Evolutionary conservation across 2,888 invertebrate species (phyloP), one percentile per base, ranked within the genome.

Genomic region (Julus scandinavius): DNA sequence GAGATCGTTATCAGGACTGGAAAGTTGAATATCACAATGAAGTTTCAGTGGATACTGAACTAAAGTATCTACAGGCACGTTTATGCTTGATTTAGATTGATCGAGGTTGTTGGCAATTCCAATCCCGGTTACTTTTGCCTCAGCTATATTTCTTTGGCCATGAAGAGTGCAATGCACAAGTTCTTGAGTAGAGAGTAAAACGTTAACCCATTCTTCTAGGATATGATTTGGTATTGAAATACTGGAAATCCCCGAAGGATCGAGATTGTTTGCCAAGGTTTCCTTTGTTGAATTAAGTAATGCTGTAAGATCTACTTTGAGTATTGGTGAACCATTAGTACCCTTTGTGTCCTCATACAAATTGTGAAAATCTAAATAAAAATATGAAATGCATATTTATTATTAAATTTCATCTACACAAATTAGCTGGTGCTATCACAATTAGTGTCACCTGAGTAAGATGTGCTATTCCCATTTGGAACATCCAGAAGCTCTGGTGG

Each of bases 401-500:
- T 40, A 38, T 80, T 40, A 40, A 29, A 80, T 80, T n/a, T n/a
- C 6, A 40, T 15, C 2, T 80, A 9, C 13, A 29, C 29, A 80
- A 80, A 80, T 80, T 4, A 5, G 38, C 3, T 15, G 4, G 11
- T 54, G 13, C 80, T 38, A 15, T 15, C 80, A 80, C 13, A 15
- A 13, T 38, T 29, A 11, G 11, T 80, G 29, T 80, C 15, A 80
- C 80, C 80, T 80, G 29, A 38, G 29, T 38, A 15, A 80, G 80
- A 80, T 63, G 63, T 38, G 38, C 3, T 80, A 45, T 15, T 85
- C 45, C 86, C 86, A 20, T 40, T 38, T 80, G 80, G 38, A 29
- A 80, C 87, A 87, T 87, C 87, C 9, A 87, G 40, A 41, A 38
- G 80, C 41, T 87, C 87, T 72, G 83, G 41, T 29, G 41, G 72